Percentiles rank a stretch among this genome's conserved stretches.
Evolutionary conservation across 2,888 invertebrate species (phyloP).

Genomic region (Oegoconia quadripuncta): DNA sequence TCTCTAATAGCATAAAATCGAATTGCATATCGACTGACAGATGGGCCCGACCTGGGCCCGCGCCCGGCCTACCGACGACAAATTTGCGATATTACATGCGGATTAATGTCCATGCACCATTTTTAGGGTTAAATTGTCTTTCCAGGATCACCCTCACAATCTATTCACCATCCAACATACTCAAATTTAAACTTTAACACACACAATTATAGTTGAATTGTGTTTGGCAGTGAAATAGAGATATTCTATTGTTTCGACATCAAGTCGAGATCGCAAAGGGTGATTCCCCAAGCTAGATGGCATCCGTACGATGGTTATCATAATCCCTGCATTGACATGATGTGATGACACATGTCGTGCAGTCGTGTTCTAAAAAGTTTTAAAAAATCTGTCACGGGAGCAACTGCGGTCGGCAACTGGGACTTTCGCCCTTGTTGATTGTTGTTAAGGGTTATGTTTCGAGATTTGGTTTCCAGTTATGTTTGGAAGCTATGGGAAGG

Average conservation of each 20-base stretch:
- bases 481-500: constrained; percentile 56
- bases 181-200: constrained; percentile 26
- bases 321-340: constrained; percentile 78
- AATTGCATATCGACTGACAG: constrained; percentile 64
- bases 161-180: constrained; percentile 20
- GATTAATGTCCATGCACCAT: constrained; percentile 75
- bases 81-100: constrained; percentile 78
- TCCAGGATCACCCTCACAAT: constrained; percentile 56
- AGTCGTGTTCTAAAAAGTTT: constrained; percentile 70
- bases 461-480: constrained; percentile 16
- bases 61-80: constrained; percentile 67
- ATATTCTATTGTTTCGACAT: constrained; percentile 40
- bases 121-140: constrained; percentile 80
- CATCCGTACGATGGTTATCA: constrained; percentile 77
- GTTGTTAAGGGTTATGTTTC: constrained; percentile 32
- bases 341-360: constrained; percentile 79
- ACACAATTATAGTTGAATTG: constrained; percentile 29
- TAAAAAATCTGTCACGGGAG: constrained; percentile 45
- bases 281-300: constrained; percentile 73
- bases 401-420: constrained; percentile 22
- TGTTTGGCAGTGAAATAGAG: constrained; percentile 16
- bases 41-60: constrained; percentile 45
- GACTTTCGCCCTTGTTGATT: constrained; percentile 30
- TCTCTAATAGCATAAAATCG: constrained; percentile 66
- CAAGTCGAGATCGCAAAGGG: constrained; percentile 69